These are phyloP conservation scores for Crotalus horridus DNA, from an alignment of 2,113 vertebrate genomes.

Conservation along the genomic window DNA sequence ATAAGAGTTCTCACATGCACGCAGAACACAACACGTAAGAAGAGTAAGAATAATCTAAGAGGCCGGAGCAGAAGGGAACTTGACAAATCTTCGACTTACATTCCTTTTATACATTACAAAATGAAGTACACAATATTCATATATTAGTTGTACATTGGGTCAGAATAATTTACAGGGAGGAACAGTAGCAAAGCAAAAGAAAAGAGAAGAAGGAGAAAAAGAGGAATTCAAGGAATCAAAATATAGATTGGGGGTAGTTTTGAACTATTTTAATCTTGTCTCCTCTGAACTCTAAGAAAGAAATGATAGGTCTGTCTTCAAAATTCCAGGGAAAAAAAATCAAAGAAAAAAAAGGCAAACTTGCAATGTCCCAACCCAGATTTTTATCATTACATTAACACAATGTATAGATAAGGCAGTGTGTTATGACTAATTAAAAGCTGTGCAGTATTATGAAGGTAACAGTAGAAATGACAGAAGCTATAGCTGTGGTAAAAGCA, in stretches of 20 bases:
- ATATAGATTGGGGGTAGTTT: constrained; percentile 8
- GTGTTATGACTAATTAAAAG: constrained; percentile 9
- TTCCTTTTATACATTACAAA: constrained; percentile 71
- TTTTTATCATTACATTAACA: not conserved
- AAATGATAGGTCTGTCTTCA: not conserved
- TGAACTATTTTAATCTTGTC: constrained; percentile 35
- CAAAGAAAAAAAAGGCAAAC: not conserved
- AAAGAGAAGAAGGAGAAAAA: rapidly evolving
- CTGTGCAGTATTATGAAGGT: not conserved
- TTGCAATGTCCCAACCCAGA: not conserved
- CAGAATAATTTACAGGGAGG: constrained; percentile 46
- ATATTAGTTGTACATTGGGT: constrained; percentile 57
- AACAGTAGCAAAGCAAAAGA: not conserved
- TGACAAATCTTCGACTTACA: constrained; percentile 59
- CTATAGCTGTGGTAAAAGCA: not conserved
- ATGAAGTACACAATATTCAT: constrained; percentile 63
- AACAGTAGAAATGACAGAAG: not conserved
- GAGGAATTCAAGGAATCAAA: constrained; percentile 10
- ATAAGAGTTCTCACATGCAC: constrained; percentile 65
- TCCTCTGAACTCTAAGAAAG: not conserved
- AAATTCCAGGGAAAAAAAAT: not conserved
- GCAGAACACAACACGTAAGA: constrained; percentile 60
- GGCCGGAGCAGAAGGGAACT: constrained; percentile 25
- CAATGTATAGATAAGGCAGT: not conserved
- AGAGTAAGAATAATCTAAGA: constrained; percentile 23